Evolutionary conservation across 2,888 invertebrate species (phyloP).

Genomic region (Lagria hirta): DNA sequence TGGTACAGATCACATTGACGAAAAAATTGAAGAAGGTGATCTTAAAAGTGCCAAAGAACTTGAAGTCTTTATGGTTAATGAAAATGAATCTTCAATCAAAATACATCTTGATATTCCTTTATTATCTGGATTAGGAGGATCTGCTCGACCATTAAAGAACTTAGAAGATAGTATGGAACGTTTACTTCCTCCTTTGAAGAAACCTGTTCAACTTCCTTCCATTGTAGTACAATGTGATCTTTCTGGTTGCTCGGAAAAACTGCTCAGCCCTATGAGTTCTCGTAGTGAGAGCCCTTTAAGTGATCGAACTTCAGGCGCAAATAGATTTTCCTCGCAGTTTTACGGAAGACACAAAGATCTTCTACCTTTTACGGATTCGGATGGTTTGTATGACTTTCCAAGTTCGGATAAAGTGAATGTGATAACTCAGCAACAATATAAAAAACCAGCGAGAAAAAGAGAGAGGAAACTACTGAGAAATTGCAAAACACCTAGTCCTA

Average conservation of each 20-base stretch:
- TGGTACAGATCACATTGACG: conserved; percentile 69
- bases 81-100: conserved; percentile 51
- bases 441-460: conserved; percentile 65
- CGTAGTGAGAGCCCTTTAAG: conserved; percentile 78
- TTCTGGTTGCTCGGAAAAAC: conserved; percentile 41
- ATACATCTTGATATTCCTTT: conserved; percentile 55
- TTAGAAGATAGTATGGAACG: conserved; percentile 59
- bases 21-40: conserved; percentile 71
- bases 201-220: conserved; percentile 62
- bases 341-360: conserved; percentile 65
- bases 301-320: conserved; percentile 66
- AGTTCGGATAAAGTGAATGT: conserved; percentile 67
- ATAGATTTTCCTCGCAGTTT: conserved; percentile 71
- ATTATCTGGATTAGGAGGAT: conserved; percentile 37
- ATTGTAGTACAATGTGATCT: conserved; percentile 60
- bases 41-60: conserved; percentile 67
- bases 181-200: conserved; percentile 47
- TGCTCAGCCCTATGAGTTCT: conserved; percentile 72
- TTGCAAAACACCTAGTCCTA: conserved; percentile 58
- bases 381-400: conserved; percentile 77
- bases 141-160: conserved; percentile 60
- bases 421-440: conserved; percentile 54
- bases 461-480: conserved; percentile 58
- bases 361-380: conserved; percentile 75
- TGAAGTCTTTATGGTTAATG: conserved; percentile 54